A percentile compares a stretch with the other conserved stretches of the same genome.
These are phyloP conservation scores for Epizoanthus rinbou DNA, from an alignment of 92 coral and sea anemone species.

Conservation along the genomic window DNA sequence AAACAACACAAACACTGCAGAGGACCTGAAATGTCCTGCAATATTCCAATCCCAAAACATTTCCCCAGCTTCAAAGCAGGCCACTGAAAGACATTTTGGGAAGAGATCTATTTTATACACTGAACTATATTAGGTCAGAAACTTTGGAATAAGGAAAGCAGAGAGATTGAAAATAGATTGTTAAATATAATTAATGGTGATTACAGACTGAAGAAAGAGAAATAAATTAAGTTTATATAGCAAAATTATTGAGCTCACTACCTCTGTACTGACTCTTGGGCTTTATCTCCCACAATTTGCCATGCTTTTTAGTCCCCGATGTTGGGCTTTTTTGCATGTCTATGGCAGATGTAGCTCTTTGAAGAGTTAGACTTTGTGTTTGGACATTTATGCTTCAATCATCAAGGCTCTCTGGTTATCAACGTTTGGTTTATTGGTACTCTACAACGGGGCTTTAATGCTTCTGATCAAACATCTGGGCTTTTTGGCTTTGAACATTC, in stretches of 20 bases:
- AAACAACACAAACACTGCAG: too few relatives aligned
- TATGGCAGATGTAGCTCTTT: neutral
- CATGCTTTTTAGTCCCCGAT: neutral
- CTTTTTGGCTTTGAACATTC: neutral
- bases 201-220: too few relatives aligned
- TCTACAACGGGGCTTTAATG: neutral
- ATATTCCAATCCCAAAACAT: too few relatives aligned
- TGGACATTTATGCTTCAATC: neutral
- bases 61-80: too few relatives aligned
- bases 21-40: too few relatives aligned
- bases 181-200: too few relatives aligned
- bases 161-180: too few relatives aligned
- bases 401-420: slow-evolving; percentile 1
- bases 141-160: too few relatives aligned
- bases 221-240: too few relatives aligned
- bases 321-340: slow-evolving; percentile 10
- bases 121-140: too few relatives aligned
- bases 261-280: slow-evolving; percentile 15
- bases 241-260: neutral
- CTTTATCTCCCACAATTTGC: slow-evolving; percentile 3
- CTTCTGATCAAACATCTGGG: neutral
- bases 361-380: neutral
- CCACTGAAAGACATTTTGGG: too few relatives aligned
- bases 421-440: neutral
- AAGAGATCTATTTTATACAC: too few relatives aligned